Evolutionary conservation across 2,113 vertebrate species (phyloP).

Genomic region (Procavia capensis): DNA sequence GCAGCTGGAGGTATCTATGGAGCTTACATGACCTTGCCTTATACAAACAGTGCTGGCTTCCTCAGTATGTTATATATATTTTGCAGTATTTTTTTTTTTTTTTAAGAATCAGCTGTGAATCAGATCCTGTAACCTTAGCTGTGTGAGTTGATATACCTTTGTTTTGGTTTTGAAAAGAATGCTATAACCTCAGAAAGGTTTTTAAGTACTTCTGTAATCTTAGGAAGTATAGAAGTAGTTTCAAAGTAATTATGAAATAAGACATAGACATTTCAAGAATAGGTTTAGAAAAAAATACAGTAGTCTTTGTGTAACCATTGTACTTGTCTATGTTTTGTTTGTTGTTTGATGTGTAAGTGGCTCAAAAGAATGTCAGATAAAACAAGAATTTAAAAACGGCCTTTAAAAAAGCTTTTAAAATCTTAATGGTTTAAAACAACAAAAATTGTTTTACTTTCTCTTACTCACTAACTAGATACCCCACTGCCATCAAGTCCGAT

Average conservation of each 20-base stretch:
- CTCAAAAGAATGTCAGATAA: background rate
- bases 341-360: background rate
- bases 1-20: too few relatives aligned
- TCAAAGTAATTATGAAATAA: constrained; percentile 8
- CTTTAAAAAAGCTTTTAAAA: background rate
- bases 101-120: background rate
- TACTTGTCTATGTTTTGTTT: background rate
- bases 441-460: constrained; percentile 5
- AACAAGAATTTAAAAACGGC: background rate
- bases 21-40: too few relatives aligned
- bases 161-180: background rate
- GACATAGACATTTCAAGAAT: background rate
- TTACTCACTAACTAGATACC: too few relatives aligned
- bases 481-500: too few relatives aligned
- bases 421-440: background rate
- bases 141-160: background rate
- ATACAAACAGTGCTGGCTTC: too few relatives aligned
- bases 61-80: background rate
- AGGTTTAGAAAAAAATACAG: background rate
- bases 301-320: background rate
- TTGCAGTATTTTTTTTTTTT: background rate
- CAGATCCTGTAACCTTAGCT: background rate
- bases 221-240: background rate
- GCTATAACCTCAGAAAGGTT: background rate
- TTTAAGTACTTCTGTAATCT: background rate